Evolutionary conservation across 1,140 invertebrate genomes (phyloP).

Genomic region (Thalassaphorura encarpata): DNA sequence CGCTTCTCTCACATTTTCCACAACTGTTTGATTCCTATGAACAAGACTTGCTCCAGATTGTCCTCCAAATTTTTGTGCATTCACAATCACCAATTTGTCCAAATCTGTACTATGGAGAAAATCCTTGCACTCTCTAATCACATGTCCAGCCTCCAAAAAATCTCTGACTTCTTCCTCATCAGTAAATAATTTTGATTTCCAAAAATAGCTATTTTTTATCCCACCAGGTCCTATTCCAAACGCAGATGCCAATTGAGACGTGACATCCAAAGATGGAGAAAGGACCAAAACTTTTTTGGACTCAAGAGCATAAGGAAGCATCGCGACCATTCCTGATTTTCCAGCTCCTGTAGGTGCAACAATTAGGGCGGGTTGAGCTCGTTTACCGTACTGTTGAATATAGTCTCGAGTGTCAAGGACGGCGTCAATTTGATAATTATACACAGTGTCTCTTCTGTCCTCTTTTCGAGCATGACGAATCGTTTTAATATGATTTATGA

Average conservation of each 20-base stretch:
- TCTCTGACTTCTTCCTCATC: neutral
- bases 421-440: neutral
- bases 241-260: neutral
- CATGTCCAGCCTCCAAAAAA: neutral
- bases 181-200: neutral
- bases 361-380: neutral
- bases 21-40: neutral
- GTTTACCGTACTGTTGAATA: neutral
- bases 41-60: neutral
- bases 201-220: neutral
- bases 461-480: no score
- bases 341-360: neutral
- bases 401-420: neutral
- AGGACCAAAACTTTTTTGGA: neutral
- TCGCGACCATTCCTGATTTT: neutral
- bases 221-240: neutral
- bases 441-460: no score
- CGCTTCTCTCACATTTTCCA: neutral
- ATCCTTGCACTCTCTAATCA: neutral
- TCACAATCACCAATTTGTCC: slow-evolving; percentile 8
- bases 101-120: neutral
- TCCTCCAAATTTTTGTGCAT: slow-evolving; percentile 18
- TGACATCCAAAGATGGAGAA: neutral
- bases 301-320: neutral
- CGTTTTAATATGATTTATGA: no score